Evolutionary conservation across 2,888 invertebrate genomes (phyloP), one percentile per base, ranked within the genome.

Genomic region (Buathra laborator): DNA sequence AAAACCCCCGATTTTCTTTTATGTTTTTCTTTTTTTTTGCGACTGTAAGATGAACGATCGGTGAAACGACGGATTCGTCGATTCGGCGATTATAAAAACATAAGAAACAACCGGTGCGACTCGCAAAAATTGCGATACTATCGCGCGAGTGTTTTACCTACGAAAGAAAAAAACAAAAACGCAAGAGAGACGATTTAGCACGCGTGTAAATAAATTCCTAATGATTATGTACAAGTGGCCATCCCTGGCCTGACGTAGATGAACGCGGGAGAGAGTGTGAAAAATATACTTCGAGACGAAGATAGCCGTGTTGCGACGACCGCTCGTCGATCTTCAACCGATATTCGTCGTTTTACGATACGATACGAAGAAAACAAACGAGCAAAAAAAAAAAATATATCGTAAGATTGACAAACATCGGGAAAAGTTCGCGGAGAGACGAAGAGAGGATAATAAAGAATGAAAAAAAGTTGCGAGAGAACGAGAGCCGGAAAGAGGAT

Each of bases 201-300:
- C 90, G 93, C 90, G 91, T 93, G 92, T 93, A 93, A 92, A 93
- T 93, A 93, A 92, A 93, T 93, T 92, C 92, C 93, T 92, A 92
- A 92, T 88, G 91, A 92, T 91, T 92, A 92, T 92, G 92, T 92
- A 92, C 92, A 92, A 92, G 88, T 86, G 88, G 84, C 84, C 71
- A 19, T 62, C 56, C 70, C 78, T 64, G 75, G 83, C 85, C 86
- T 62, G 51, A 71, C 81, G 81, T 84, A 78, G 84, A 88, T 66
- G 77, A 84, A 80, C 59, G 78, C 80, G 83, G 48, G 74, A 83
- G 81, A 84, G 86, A 83, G 86, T 86, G 77, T 87, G 82, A 84
- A 87, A 86, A 72, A 5, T 37, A 71, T 56, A 19, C 29, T 51
- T 70, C 59, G 56, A 46, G 64, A 12, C 24, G 44, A 74, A 62